Evolutionary conservation across 2,797 vertebrate species (phyloP), one percentile per base, ranked within the genome.

Genomic region (Natrix natrix): DNA sequence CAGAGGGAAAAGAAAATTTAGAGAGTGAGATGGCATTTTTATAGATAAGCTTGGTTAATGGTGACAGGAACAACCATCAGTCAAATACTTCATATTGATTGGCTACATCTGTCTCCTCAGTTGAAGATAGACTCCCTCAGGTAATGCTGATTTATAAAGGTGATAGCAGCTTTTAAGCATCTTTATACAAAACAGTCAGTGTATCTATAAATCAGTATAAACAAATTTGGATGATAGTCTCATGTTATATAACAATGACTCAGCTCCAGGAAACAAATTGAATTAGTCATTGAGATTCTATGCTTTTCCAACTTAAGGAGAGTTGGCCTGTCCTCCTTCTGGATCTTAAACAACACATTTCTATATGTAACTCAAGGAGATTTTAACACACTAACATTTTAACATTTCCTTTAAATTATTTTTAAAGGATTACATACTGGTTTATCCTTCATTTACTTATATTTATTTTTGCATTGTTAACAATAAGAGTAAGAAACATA

Each of bases 161-260:
- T 94, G 94, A 96, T 92, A 95, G 66, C 92, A 93, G 88, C 69
- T 37, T 96, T 96, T 96, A 95, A 94, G 94, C 63, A 55, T 96
- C 92, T 94, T 97, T 96, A 95, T 96, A 95, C 92, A 96, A 93
- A 92, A 54, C 43, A 87, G 90, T 57, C 86, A 88, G 92, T 95
- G 90, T 97, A 94, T 61, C 74, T 95, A 96, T 97, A 97, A 97
- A 96, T 97, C 96, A 96, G 88, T 95, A 96, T 96, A 96, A 97
- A 95, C 95, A 92, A 96, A 96, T 97, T 96, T 95, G 96, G 96
- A 96, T 96, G 95, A 93, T 96, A 97, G 96, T 96, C 94, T 94
- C 95, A 95, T 95, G 89, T 90, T 94, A 93, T 96, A 95, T 96
- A 97, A 92, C 91, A 96, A 94, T 95, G 96, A 96, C 93, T 94